Evolutionary conservation across 2,888 invertebrate genomes (phyloP).

Genomic region (Peribatodes rhomboidaria): DNA sequence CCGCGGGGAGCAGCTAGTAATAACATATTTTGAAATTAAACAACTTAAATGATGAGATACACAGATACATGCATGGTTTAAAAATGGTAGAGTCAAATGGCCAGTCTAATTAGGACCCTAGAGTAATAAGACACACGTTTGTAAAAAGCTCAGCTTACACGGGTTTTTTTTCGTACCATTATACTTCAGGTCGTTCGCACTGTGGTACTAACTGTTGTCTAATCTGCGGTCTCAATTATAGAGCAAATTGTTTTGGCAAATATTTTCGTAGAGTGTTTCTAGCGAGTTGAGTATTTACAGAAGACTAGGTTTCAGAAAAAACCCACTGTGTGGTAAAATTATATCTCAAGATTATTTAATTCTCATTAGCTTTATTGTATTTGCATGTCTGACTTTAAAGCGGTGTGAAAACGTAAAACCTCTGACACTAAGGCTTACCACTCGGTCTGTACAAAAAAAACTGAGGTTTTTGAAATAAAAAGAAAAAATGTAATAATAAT

Average conservation of each 20-base stretch:
- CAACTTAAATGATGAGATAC: no score
- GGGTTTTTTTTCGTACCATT: background rate
- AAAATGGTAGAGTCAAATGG: background rate
- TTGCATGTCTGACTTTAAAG: no score
- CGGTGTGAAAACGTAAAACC: no score
- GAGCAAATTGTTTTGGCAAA: constrained; percentile 27
- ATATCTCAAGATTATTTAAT: no score
- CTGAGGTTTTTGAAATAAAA: no score
- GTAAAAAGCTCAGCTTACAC: background rate
- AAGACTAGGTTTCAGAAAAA: background rate
- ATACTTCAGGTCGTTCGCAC: constrained; percentile 25
- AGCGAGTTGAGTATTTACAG: background rate
- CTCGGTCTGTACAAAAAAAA: no score
- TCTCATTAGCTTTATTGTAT: no score
- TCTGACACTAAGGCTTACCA: no score
- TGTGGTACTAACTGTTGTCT: constrained; percentile 1
- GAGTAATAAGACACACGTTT: background rate
- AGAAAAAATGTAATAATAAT: no score
- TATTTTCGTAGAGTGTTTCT: constrained; percentile 11
- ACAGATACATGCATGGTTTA: background rate
- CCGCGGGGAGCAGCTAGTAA: no score
- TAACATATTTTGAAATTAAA: background rate
- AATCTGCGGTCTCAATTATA: constrained; percentile 26
- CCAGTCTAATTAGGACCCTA: background rate
- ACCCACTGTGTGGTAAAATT: background rate